Percentiles rank a stretch among this genome's conserved stretches.
Evolutionary conservation across 2,888 invertebrate species (phyloP).

Genomic region (Falcaria lacertinaria): DNA sequence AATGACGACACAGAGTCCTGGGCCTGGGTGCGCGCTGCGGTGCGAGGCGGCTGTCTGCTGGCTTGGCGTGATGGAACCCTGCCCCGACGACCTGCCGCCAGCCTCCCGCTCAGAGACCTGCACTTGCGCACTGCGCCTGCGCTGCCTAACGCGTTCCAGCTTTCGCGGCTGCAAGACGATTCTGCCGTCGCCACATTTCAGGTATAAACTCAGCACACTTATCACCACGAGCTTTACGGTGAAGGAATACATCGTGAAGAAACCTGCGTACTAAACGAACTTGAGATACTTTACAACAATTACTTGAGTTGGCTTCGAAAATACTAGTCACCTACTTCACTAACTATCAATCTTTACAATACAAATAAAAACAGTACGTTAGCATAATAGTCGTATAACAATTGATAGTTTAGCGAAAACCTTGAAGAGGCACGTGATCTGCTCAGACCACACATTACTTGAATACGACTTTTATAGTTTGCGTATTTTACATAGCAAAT

Average conservation of each 20-base stretch:
- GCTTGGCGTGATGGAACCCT: slow-evolving; percentile 74
- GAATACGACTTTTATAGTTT: too few relatives aligned
- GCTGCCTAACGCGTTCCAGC: slow-evolving; percentile 69
- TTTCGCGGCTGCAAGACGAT: slow-evolving; percentile 68
- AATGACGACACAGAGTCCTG: slow-evolving; percentile 59
- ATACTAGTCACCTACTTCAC: not conserved
- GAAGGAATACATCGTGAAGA: too few relatives aligned
- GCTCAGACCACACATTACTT: too few relatives aligned
- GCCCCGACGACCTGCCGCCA: slow-evolving; percentile 61
- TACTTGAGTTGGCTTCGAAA: not conserved
- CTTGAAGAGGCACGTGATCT: slow-evolving; percentile 1
- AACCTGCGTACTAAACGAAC: too few relatives aligned
- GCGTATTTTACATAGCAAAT: too few relatives aligned
- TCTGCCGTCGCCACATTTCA: slow-evolving; percentile 73
- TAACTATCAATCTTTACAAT: not conserved
- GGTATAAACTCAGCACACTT: too few relatives aligned
- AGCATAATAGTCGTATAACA: not conserved
- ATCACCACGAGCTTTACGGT: too few relatives aligned
- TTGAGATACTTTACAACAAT: too few relatives aligned
- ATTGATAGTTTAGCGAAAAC: not conserved
- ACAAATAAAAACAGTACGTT: not conserved
- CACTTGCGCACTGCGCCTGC: slow-evolving; percentile 56
- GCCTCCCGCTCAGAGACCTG: slow-evolving; percentile 61
- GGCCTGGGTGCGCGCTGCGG: slow-evolving; percentile 72
- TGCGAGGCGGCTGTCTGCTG: slow-evolving; percentile 61